Evolutionary conservation across 2,113 vertebrate species (phyloP).

Genomic region (Sphyrna mokarran): DNA sequence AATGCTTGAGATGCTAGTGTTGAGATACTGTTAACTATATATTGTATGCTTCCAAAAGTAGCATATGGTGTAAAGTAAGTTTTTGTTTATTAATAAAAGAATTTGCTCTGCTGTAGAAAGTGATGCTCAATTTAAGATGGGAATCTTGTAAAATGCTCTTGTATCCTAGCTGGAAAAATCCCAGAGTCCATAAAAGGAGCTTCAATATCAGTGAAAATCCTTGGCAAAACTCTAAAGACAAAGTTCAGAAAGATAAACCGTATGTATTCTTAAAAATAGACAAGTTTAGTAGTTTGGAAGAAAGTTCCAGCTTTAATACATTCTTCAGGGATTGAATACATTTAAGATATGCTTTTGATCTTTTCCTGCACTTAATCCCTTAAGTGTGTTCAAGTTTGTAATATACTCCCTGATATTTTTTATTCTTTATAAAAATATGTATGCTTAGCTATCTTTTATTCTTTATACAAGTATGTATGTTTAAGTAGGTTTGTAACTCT

Average conservation of each 20-base stretch:
- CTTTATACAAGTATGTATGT: neutral
- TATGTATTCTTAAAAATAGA: neutral
- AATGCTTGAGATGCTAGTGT: neutral
- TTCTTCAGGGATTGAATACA: neutral
- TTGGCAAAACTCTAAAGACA: neutral
- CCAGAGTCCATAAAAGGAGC: neutral
- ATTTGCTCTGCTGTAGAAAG: neutral
- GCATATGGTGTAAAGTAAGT: neutral
- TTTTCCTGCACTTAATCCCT: neutral
- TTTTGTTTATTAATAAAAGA: neutral
- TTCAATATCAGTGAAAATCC: neutral
- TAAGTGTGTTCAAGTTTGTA: slow-evolving; percentile 9
- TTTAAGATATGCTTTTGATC: neutral
- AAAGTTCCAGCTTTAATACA: neutral
- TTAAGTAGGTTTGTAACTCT: neutral
- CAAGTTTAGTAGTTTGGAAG: neutral
- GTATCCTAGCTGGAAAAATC: neutral
- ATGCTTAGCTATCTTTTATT: neutral
- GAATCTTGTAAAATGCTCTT: neutral
- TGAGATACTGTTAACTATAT: neutral
- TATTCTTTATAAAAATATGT: neutral
- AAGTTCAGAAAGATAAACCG: neutral
- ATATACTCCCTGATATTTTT: neutral
- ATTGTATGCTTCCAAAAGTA: neutral
- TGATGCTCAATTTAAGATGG: neutral